Percentiles rank a stretch among this genome's conserved stretches.
phyloP scores from a whole-genome alignment of 2,113 vertebrate genomes.

The Zosterops pallidus region DNA sequence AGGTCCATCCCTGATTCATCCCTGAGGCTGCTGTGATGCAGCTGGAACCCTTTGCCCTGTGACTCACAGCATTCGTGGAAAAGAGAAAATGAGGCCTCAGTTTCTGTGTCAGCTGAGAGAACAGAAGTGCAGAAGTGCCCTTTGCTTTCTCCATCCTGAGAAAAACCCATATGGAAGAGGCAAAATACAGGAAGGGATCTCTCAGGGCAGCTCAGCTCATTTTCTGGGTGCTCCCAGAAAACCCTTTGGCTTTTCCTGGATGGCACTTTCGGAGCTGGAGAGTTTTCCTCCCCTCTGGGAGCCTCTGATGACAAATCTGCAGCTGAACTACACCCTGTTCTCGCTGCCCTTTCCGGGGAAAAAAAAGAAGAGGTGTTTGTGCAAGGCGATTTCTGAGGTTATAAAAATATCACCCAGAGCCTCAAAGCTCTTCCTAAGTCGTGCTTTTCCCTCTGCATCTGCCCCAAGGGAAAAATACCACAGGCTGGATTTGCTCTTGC shows the following conservation, averaged over 20 bases:
- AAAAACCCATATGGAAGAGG: accelerated
- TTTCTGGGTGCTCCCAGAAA: not conserved
- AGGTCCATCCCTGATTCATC: not conserved
- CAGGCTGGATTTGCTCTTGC: not conserved
- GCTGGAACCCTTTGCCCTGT: not conserved
- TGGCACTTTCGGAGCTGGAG: not conserved
- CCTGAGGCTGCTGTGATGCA: not conserved
- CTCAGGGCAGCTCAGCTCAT: accelerated
- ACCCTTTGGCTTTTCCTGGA: not conserved
- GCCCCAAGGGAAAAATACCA: not conserved
- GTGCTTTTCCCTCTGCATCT: not conserved
- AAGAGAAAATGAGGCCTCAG: not conserved
- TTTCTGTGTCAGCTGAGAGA: not conserved
- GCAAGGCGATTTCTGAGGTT: not conserved
- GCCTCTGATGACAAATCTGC: not conserved
- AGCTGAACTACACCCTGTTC: not conserved
- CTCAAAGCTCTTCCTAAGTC: accelerated
- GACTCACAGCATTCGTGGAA: not conserved
- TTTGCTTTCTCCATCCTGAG: not conserved
- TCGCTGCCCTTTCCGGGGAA: not conserved
- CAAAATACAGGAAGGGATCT: not conserved
- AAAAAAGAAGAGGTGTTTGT: not conserved
- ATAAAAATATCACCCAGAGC: not conserved
- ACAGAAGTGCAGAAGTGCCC: accelerated
- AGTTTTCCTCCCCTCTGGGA: not conserved